Percentiles rank a stretch among this genome's conserved stretches.
Conservation (phyloP, 1,140 invertebrate species). For the Drosophila kurseongensis region DNA sequence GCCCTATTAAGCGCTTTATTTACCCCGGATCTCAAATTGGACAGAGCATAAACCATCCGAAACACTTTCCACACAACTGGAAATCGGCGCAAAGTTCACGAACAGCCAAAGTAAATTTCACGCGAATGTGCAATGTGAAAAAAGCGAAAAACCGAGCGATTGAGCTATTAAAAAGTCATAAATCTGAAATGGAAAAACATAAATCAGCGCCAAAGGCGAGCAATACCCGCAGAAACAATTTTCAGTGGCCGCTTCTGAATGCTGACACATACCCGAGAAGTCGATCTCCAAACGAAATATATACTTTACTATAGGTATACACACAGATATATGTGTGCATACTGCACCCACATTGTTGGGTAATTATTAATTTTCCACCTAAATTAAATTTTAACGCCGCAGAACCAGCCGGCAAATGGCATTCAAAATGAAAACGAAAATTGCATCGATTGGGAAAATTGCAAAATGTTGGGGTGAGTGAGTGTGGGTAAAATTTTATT, state of each 20-base stretch:
- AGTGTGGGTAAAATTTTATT: conserved; percentile 10
- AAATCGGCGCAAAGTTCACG: conserved; percentile 74
- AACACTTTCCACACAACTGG: conserved; percentile 51
- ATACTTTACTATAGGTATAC: not conserved
- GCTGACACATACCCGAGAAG: conserved; percentile 52
- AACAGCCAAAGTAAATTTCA: conserved; percentile 73
- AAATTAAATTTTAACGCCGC: conserved; percentile 77
- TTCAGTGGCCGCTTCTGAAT: conserved; percentile 58
- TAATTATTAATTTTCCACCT: conserved; percentile 83
- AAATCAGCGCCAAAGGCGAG: conserved; percentile 73
- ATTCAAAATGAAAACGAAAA: conserved; percentile 77
- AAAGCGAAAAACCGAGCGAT: conserved; percentile 59
- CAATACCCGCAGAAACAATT: conserved; percentile 60
- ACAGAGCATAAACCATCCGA: conserved; percentile 27
- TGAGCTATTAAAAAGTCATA: conserved; percentile 83
- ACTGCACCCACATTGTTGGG: conserved; percentile 76
- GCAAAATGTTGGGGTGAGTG: conserved; percentile 27
- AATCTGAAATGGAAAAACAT: conserved; percentile 83
- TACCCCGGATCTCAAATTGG: conserved; percentile 40
- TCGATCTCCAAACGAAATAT: conserved; percentile 27
- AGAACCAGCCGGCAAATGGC: conserved; percentile 52
- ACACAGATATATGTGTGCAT: conserved; percentile 14
- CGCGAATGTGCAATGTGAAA: conserved; percentile 74
- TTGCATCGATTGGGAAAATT: conserved; percentile 76
- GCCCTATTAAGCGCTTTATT: conserved; percentile 57